Conservation (phyloP, 2,113 vertebrate genomes). For the Pogona vitticeps region DNA sequence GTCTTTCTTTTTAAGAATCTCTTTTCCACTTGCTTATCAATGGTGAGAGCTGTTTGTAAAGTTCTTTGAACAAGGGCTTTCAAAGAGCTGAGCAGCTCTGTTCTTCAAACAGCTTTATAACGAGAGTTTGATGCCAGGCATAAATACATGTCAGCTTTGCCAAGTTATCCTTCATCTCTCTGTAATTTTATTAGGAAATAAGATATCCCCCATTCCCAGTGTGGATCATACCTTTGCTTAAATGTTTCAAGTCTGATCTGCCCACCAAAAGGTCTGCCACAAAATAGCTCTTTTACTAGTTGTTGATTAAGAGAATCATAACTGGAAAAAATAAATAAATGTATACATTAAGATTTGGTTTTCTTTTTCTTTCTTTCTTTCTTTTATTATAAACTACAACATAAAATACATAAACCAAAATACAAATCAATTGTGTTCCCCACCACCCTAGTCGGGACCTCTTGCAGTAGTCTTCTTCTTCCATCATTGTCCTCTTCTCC, state of each 20-base stretch:
- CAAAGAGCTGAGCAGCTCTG: constrained; percentile 74
- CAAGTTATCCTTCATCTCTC: constrained; percentile 75
- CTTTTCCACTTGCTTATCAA: constrained; percentile 47
- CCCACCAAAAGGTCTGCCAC: constrained; percentile 61
- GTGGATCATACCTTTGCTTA: constrained; percentile 70
- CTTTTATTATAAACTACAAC: too few relatives aligned
- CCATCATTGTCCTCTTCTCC: too few relatives aligned
- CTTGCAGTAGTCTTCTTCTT: too few relatives aligned
- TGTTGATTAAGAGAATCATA: constrained; percentile 67
- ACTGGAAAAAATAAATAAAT: constrained; percentile 54
- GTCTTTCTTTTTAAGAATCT: constrained; percentile 37
- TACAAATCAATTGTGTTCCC: too few relatives aligned
- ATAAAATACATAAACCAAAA: too few relatives aligned
- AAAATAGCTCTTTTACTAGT: constrained; percentile 58
- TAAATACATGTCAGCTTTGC: constrained; percentile 75
- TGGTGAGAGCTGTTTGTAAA: constrained; percentile 59
- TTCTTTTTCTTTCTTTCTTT: too few relatives aligned
- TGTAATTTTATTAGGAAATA: constrained; percentile 83
- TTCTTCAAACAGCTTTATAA: constrained; percentile 79
- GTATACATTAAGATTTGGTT: constrained; percentile 54
- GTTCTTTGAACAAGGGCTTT: constrained; percentile 76
- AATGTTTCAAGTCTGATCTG: constrained; percentile 69
- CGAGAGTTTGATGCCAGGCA: constrained; percentile 80
- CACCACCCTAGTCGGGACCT: too few relatives aligned
- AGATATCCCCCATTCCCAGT: constrained; percentile 65